Evolutionary conservation across 2,113 vertebrate genomes (phyloP), one percentile per base, ranked within the genome.

Genomic region (Lepus americanus): DNA sequence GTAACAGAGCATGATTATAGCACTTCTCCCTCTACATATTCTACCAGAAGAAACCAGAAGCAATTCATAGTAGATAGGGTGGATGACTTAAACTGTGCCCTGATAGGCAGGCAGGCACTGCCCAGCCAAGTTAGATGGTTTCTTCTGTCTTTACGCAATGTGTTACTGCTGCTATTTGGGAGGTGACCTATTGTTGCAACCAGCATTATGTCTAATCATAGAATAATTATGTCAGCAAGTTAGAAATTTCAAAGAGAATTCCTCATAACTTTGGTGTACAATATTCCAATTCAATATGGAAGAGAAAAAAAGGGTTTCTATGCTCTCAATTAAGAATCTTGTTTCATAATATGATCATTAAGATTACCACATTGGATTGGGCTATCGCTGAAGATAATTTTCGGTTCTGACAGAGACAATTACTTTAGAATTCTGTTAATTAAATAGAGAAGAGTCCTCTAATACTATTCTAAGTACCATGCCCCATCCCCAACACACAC

Each of bases 171-270:
- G 29, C 27, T 87, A 4, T 69, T 80, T 63, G 12, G 33, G 33
- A 90, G 31, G 25, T 73, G 25, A 72, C 1, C 53, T 49, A 76
- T 44, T 70, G 14, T 78, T 78, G 73, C 53, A 90, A 88, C 12
- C 36, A 92, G 66, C 5, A 81, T 63, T 84, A 31, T n/a, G 6
- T 63, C 74, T 61, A 84, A 92, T 53, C 44, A 90, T 29, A 76
- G 82, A 90, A 53, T 66, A 73, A 90, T 84, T 92, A 78, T n/a
- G 39, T 72, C 59, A 72, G 80, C 36, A 95, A 79, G 25, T 51
- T 79, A 91, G 39, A 87, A 95, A 92, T 84, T 33, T 53, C 12
- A 91, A 63, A 94, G 23, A 86, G 53, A 89, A 89, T 76, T 74
- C 27, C 25, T 69, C 9, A 10, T 61, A 49, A 94, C 17, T 76